Conservation (phyloP, 2,888 invertebrate genomes). For the Melinaea marsaeus region DNA sequence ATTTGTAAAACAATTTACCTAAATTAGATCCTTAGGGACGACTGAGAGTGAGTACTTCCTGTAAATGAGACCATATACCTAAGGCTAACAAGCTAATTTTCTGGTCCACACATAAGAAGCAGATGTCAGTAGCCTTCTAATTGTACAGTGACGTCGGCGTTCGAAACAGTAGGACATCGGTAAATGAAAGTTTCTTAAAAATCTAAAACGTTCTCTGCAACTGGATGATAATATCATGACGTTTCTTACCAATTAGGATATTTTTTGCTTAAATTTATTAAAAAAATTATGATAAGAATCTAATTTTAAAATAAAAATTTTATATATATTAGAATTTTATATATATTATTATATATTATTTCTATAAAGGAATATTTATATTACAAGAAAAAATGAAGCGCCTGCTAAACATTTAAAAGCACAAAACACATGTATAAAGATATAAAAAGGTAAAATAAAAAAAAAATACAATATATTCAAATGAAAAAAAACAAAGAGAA, state of each 20-base stretch:
- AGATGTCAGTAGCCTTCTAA: constrained; percentile 9
- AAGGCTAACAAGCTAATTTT: constrained; percentile 26
- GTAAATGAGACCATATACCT: constrained; percentile 27
- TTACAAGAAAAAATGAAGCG: too few relatives aligned
- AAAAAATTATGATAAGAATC: too few relatives aligned
- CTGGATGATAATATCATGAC: too few relatives aligned
- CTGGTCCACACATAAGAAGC: constrained; percentile 7
- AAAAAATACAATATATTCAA: constrained; percentile 8
- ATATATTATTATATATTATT: too few relatives aligned
- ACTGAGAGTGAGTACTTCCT: constrained; percentile 19
- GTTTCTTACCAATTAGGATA: too few relatives aligned
- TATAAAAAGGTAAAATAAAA: not conserved
- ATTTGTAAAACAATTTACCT: not conserved
- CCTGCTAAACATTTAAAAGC: too few relatives aligned
- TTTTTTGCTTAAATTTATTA: too few relatives aligned
- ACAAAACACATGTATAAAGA: too few relatives aligned
- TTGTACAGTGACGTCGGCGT: constrained; percentile 8
- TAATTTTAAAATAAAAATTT: too few relatives aligned
- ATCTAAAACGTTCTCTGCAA: too few relatives aligned
- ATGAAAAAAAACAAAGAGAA: constrained; percentile 1
- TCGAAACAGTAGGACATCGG: not conserved
- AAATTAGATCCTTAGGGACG: not conserved
- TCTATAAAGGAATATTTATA: too few relatives aligned
- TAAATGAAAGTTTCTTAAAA: not conserved
- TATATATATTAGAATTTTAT: too few relatives aligned